Base-by-base conservation (phyloP, 2,797 vertebrate species). In the Tapera naevia region DNA sequence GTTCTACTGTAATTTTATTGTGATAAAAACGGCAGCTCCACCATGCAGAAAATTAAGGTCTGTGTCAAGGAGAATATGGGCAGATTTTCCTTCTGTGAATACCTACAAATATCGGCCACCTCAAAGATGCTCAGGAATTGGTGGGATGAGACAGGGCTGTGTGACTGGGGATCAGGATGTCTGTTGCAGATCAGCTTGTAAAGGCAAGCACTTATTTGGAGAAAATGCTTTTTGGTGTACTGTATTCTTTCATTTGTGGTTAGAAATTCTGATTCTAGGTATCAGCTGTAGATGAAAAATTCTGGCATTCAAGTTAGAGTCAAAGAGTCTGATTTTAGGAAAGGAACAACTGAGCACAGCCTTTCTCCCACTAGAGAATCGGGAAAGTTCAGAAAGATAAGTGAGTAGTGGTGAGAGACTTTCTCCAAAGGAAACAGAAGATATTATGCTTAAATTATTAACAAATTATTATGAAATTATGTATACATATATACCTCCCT, bases 401-500 rank as follows among this genome's bases (percentile, higher is more conserved):
- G 88, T 76, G 17, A 30, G 11, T 25, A 48, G 15, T 13, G 58
- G 35, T 61, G 21, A 70, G 46, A 83, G 17, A 10, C 70, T 46
- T 88, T 53, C 25, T 28, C 10, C 39, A 23, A 5, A 33, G 37
- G 22, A 86, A 16, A 13, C 10, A 70, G 41, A 46, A 46, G 24
- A 69, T 90, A 51, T 5, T 66, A 12, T 60, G 48, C 21, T 58
- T 73, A 73, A 96, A 93, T 95, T 88, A 94, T 85, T 91, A 76
- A 88, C 51, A n/a, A 50, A 23, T 76, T 69, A 9, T 41, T 65
- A 25, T 43, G 45, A 33, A 84, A 71, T 75, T 41, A 9, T 43
- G 8, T 41, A 30, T 30, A 30, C 6, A 12, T 37, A 9, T 28
- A 11, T 61, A 57, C 5, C 4, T 83, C 7, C 27, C 33, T 65